Base-by-base conservation (phyloP, 2,888 invertebrate species). In the Trichogramma evanescens region DNA sequence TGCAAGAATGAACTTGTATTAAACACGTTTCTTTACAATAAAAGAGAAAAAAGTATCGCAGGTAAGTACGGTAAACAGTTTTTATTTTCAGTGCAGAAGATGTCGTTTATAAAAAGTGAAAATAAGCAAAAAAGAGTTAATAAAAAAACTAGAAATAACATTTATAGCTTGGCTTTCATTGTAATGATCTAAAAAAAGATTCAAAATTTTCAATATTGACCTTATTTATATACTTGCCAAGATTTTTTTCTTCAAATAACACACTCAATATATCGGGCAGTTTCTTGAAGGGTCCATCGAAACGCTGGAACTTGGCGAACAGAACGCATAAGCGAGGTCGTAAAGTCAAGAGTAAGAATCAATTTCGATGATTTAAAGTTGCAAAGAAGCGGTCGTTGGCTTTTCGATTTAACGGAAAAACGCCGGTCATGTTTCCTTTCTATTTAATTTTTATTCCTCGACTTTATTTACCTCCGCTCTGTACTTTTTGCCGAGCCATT, bases 361-460 rank as follows among this genome's bases (percentile, higher is more conserved):
- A 54, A 57, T 58, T 57, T 57, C 53, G 57, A 54, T 61, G 54
- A 61, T 61, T 61, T 61, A 58, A 57, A 58, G 54, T 52, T 5
- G 9, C 48, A 50, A 13, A 55, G 41, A 48, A 48, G 48, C 48
- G 57, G 48, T 52, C 42, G 58, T 48, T 42, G 6, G n/a, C 50
- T 56, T 44, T 43, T 10, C 51, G 42, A 45, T 40, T 13, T n/a
- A 13, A 6, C 6, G 51, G 3, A n/a, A 40, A 39, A 57, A 46
- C 48, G 51, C 13, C 40, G 45, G 13, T 5, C 51, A 26, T 26
- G 26, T 40, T 40, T 9, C 50, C 50, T 43, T 56, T 56, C 52
- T 56, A 56, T 57, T 57, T 61, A 42, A 54, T 61, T 61, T 57
- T 54, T 54, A 50, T 54, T 54, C 44, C 41, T 26, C 39, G 53